phyloP scores from a whole-genome alignment of 92 coral and sea anemone genomes.

The Blastomussa wellsi region DNA sequence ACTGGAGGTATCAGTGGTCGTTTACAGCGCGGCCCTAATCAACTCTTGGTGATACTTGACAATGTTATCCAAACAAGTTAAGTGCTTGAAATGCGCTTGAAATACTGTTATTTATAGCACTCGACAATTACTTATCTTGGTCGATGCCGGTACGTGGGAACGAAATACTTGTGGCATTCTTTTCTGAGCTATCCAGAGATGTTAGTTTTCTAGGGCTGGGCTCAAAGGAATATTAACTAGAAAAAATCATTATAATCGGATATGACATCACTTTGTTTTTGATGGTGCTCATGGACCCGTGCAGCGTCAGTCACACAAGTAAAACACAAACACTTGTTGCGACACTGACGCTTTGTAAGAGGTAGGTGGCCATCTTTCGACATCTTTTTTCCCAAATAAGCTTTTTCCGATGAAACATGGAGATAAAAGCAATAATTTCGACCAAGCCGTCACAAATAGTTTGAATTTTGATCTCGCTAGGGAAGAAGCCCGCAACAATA shows the following conservation, averaged over 20 bases:
- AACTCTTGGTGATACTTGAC: not conserved
- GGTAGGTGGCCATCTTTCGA: not conserved
- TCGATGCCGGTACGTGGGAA: not conserved
- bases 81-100: not conserved
- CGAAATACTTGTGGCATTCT: not conserved
- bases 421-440: not conserved
- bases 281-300: not conserved
- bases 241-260: not conserved
- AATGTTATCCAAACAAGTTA: not conserved
- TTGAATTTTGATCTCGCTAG: constrained; percentile 10
- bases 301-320: not conserved
- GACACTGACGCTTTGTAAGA: not conserved
- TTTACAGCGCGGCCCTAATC: not conserved
- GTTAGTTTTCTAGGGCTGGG: constrained; percentile 9
- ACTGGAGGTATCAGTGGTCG: not conserved
- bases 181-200: not conserved
- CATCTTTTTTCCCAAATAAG: not conserved
- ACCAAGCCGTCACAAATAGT: constrained; percentile 6
- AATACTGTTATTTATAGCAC: constrained; percentile 3
- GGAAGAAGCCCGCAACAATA: constrained; percentile 2
- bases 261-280: constrained; percentile 16
- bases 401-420: not conserved
- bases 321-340: not conserved
- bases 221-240: too few species aligned
- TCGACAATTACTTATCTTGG: not conserved